These are phyloP conservation scores for Antedon mediterranea DNA, from an alignment of 53 echinoderm and acorn worm genomes.

Conservation along the genomic window DNA sequence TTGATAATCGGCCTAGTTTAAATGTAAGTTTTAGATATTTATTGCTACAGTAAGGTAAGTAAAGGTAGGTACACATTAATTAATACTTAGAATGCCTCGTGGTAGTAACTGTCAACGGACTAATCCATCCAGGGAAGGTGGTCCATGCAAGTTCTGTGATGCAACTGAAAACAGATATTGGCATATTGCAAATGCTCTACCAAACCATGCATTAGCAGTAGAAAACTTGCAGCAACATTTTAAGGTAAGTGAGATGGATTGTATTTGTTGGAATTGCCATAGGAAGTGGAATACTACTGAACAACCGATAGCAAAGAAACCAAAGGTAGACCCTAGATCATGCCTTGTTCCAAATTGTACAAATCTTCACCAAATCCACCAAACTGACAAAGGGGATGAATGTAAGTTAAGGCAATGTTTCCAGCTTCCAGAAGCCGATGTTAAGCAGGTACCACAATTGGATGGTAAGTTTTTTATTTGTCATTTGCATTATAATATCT, in stretches of 20 bases:
- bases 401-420: neutral
- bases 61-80: neutral
- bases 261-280: neutral
- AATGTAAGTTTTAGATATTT: neutral
- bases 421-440: neutral
- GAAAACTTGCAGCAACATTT: neutral
- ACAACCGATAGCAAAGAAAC: neutral
- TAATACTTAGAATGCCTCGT: neutral
- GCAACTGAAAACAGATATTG: neutral
- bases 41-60: neutral
- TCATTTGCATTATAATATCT: neutral
- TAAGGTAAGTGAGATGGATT: neutral
- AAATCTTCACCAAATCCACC: neutral
- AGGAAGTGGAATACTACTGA: neutral
- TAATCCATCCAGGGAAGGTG: neutral
- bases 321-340: neutral
- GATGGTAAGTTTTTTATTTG: neutral
- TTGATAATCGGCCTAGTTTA: neutral
- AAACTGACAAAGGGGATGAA: neutral
- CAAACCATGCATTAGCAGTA: neutral
- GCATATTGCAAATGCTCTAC: neutral
- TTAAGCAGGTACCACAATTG: neutral
- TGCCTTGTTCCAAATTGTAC: neutral
- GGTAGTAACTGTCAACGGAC: neutral
- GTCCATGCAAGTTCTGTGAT: too few species aligned